These are phyloP conservation scores for Daptonema setosum DNA, from an alignment of 2,888 invertebrate genomes.

Conservation along the genomic window DNA sequence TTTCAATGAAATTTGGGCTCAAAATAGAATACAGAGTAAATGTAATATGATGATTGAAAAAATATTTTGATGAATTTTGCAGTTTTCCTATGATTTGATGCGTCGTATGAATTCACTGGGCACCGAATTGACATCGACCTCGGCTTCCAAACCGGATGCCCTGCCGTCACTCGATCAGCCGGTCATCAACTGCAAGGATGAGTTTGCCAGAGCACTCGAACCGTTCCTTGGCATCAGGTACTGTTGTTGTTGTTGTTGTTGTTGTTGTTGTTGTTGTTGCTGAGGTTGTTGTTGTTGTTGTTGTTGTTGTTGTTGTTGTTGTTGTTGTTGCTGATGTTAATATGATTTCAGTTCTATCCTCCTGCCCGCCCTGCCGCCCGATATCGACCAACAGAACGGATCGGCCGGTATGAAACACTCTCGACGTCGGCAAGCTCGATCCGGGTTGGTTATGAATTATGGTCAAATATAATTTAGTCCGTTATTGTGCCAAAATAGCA, in stretches of 20 bases:
- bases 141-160: neutral
- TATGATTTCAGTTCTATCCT: no score
- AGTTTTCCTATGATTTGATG: slow-evolving; percentile 15
- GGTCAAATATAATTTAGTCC: no score
- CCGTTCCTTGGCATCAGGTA: slow-evolving; percentile 8
- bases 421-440: neutral
- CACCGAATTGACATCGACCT: neutral
- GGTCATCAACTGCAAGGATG: slow-evolving; percentile 3
- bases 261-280: no score
- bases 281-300: no score
- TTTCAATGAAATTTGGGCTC: no score
- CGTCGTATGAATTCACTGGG: slow-evolving; percentile 14
- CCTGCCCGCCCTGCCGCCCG: neutral
- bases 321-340: no score
- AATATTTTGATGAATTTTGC: no score
- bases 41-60: no score
- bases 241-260: no score
- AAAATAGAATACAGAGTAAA: no score
- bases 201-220: slow-evolving; percentile 9
- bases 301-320: no score
- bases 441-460: neutral
- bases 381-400: neutral
- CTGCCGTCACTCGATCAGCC: neutral
- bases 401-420: neutral
- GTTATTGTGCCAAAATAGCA: no score